Evolutionary conservation across 2,888 invertebrate genomes (phyloP).

Genomic region (Cantharis rustica): DNA sequence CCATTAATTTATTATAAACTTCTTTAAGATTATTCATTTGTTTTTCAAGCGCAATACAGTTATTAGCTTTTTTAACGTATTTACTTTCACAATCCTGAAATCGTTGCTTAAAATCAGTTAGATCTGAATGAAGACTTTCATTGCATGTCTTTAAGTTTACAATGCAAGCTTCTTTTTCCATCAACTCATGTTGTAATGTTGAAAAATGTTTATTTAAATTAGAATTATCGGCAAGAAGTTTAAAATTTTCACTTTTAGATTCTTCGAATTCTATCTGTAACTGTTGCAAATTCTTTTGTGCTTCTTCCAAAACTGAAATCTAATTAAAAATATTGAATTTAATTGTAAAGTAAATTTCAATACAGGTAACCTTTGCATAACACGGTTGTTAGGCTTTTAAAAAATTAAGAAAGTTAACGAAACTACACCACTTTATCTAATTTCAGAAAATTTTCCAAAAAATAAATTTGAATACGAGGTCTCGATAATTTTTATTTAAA

Average conservation of each 20-base stretch:
- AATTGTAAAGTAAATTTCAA: neutral
- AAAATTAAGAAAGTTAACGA: too few relatives aligned
- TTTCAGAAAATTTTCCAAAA: too few relatives aligned
- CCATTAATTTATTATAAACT: conserved; percentile 17
- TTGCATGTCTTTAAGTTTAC: neutral
- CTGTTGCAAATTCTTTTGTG: conserved; percentile 2
- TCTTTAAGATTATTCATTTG: conserved; percentile 10
- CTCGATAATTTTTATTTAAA: too few relatives aligned
- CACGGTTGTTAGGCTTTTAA: too few relatives aligned
- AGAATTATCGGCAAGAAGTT: neutral
- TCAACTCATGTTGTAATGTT: neutral
- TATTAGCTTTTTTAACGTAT: conserved; percentile 5
- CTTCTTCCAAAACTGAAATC: conserved; percentile 5
- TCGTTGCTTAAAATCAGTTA: neutral
- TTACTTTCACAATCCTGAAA: neutral
- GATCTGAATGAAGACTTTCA: neutral
- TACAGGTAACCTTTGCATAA: neutral
- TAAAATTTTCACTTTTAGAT: neutral
- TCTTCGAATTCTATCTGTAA: conserved; percentile 5
- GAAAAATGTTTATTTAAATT: neutral
- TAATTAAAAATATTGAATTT: neutral
- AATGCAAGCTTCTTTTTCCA: neutral
- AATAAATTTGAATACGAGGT: too few relatives aligned
- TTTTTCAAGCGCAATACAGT: conserved; percentile 8
- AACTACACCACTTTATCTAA: too few relatives aligned